Conservation (phyloP, 2,797 vertebrate genomes). For the Hephaestus fuliginosus region DNA sequence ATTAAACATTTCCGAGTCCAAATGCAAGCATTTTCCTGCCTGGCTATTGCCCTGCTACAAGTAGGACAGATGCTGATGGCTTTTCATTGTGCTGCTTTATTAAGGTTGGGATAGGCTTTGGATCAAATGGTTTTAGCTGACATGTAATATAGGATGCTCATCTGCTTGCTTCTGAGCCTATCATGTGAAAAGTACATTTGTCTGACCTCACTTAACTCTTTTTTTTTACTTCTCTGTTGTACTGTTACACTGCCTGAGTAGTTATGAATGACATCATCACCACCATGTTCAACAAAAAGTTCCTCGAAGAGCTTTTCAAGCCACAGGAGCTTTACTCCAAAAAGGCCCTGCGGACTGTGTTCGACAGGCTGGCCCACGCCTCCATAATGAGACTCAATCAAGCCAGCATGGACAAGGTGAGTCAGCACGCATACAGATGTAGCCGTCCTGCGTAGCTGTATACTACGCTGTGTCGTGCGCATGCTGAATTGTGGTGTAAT, state of each 20-base stretch:
- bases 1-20: background rate
- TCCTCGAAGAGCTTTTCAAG: slow-evolving; percentile 97
- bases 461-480: background rate
- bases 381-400: slow-evolving; percentile 99
- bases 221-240: slow-evolving; percentile 37
- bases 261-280: slow-evolving; percentile 99
- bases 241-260: slow-evolving; percentile 68
- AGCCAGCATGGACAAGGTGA: slow-evolving; percentile 99
- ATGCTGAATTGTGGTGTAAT: background rate
- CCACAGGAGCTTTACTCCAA: slow-evolving; percentile 98
- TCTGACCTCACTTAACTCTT: slow-evolving; percentile 21
- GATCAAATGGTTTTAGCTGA: slow-evolving; percentile 11
- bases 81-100: slow-evolving; percentile 67
- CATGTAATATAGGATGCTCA: slow-evolving; percentile 59
- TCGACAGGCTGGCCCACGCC: slow-evolving; percentile 95
- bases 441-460: background rate
- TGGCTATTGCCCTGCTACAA: slow-evolving; percentile 4
- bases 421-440: background rate
- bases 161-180: slow-evolving; percentile 48
- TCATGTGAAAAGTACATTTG: background rate
- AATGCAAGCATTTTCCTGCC: background rate
- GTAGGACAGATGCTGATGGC: slow-evolving; percentile 32
- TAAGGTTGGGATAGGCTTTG: slow-evolving; percentile 39
- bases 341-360: slow-evolving; percentile 95
- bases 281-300: slow-evolving; percentile 98